These are phyloP conservation scores for Caenorhabditis brenneri DNA, from an alignment of 1,140 invertebrate genomes.

Conservation along the genomic window DNA sequence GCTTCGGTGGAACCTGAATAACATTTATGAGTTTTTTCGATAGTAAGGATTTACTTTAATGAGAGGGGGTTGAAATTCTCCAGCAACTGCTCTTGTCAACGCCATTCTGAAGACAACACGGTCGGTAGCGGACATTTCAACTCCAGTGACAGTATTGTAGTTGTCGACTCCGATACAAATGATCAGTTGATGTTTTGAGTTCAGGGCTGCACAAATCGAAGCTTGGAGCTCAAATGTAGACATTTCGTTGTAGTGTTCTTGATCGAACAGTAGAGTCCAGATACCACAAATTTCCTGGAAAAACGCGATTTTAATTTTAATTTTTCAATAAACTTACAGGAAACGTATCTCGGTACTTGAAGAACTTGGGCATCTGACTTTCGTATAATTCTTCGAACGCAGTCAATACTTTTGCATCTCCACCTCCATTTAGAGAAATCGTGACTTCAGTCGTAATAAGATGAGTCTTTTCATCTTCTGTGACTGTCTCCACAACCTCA, in stretches of 20 bases:
- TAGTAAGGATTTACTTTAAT: not conserved
- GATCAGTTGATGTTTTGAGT: constrained; percentile 8
- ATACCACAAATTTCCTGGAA: constrained; percentile 5
- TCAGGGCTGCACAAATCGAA: not conserved
- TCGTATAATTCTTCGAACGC: not conserved
- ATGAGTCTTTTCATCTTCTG: not conserved
- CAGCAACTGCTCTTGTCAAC: constrained; percentile 13
- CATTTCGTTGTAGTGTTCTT: not conserved
- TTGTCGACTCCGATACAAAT: not conserved
- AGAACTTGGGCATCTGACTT: constrained; percentile 14
- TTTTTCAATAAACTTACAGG: not conserved
- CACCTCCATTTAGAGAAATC: not conserved
- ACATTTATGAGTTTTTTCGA: not conserved
- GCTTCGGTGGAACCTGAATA: not conserved
- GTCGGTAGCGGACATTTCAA: not conserved
- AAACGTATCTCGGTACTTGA: not conserved
- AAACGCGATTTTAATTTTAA: not conserved
- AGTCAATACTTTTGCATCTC: not conserved
- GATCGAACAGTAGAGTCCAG: constrained; percentile 12
- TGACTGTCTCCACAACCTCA: not conserved
- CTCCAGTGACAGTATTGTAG: not conserved
- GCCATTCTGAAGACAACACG: constrained; percentile 27
- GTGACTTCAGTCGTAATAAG: not conserved
- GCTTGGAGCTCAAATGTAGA: constrained; percentile 32
- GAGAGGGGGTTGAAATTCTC: constrained; percentile 11